A percentile compares a stretch with the other conserved stretches of the same genome.
phyloP scores from a whole-genome alignment of 53 echinoderm and acorn worm species.

The Zoroaster sp. region DNA sequence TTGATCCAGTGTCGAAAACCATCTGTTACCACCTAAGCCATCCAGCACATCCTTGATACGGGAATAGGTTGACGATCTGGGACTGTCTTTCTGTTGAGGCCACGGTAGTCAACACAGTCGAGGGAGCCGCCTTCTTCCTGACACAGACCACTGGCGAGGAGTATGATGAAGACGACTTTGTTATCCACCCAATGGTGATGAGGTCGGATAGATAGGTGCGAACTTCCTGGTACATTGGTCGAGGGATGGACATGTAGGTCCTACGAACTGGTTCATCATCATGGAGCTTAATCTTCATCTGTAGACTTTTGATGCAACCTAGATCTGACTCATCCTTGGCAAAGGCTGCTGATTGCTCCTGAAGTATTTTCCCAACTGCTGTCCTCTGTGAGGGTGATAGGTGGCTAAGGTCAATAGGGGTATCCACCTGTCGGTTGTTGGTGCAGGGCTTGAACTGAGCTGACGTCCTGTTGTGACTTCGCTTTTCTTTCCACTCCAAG shows the following conservation, averaged over 20 bases:
- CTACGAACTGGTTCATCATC: conserved; percentile 29
- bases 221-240: conserved; percentile 3
- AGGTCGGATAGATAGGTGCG: neutral
- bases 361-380: conserved; percentile 8
- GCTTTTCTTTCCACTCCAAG: neutral
- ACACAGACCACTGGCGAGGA: conserved; percentile 68
- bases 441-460: neutral
- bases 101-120: conserved; percentile 27
- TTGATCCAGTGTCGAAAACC: conserved; percentile 77
- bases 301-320: neutral
- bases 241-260: conserved; percentile 24
- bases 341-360: conserved; percentile 16
- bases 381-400: neutral
- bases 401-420: neutral
- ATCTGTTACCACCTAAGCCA: neutral
- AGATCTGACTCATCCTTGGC: conserved; percentile 53
- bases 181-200: neutral
- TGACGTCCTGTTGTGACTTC: neutral
- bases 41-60: no score
- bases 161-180: conserved; percentile 24
- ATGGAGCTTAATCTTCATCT: neutral
- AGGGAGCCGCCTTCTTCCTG: conserved; percentile 43
- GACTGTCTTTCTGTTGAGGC: neutral
- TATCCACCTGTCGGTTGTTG: neutral
- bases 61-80: neutral